Evolutionary conservation across 1,140 invertebrate genomes (phyloP), one percentile per base, ranked within the genome.

Genomic region (Tetramorium parvispinum): DNA sequence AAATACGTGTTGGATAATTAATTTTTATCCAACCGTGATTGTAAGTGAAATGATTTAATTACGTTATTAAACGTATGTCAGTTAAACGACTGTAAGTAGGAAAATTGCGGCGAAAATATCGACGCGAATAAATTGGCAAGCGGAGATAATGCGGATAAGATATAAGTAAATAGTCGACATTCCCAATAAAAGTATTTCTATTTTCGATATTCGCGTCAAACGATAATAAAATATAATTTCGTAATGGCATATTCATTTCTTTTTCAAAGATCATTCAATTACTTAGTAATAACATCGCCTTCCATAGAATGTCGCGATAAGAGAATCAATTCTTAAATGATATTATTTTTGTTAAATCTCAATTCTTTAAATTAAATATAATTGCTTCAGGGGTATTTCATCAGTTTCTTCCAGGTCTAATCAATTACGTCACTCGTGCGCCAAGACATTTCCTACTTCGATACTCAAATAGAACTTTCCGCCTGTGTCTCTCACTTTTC

Each of bases 1-100:
- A 90, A 90, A 91, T 90, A 88, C 66, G 73, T 81, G 76, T 88
- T 76, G 65, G 68, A 75, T 89, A 86, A 89, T 85, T 90, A 88
- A 88, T 86, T 90, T 90, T 90, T 87, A 76, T 87, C 51, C 51
- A 70, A 51, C 21, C 85, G 66, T 32, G 61, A 73, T 76, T 77
- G 70, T 68, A 71, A 87, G 51, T 24, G 75, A 53, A 51, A 79
- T 77, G 68, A 88, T 85, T 89, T 83, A 87, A 90, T 90, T 90
- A 89, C 51, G 82, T 68, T 61, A 65, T 65, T 59, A 83, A 89
- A 89, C 88, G 77, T 78, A 61, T 77, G 82, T 70, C 88, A 88
- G 68, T 91, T 91, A 75, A 49, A 46, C 65, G 75, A n/a, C 78
- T 76, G 85, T 87, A 89, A 89, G 89, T 89, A 85, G 89, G 66